Evolutionary conservation across 2,113 vertebrate genomes (phyloP), one percentile per base, ranked within the genome.

Genomic region (Ceyx melanurus): DNA sequence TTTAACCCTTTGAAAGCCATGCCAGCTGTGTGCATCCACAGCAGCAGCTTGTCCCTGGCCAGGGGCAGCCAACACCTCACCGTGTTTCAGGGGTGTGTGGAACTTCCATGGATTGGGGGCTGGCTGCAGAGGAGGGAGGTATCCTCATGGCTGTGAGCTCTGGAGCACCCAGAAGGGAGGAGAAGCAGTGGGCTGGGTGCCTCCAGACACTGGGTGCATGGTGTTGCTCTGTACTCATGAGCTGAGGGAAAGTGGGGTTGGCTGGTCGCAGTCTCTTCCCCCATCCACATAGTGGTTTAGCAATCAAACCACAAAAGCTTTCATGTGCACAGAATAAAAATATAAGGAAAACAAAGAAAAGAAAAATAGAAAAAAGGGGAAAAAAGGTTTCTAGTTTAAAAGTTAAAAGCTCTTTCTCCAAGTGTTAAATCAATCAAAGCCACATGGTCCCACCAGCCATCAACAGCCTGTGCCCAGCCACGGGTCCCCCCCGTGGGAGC

Each of bases 401-500:
- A 94, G 71, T 77, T 57, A 71, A 87, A 89, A 87, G 68, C 74
- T 72, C 50, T 40, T 84, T 86, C 58, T 71, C 64, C 80, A 25
- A 92, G 90, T 65, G 88, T 90, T 97, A 94, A 92, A 95, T 86
- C 93, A 29, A 94, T 93, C 88, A 88, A 46, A 77, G 60, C 15
- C 43, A 62, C 72, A 58, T 73, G 89, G 48, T 89, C 37, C 86
- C 83, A 40, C 9, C 6, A 11, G 51, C 8, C 51, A 78, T 40
- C 4, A 4, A 37, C 54, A 70, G 82, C 60, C 60, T 13, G 46
- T 4, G 15, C 26, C 60, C 17, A 2, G 40, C 4, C 28, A 6
- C 0, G 3, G 33, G 40, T 45, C 64, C 50, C 66, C 65, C 75
- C 46, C 1, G 5, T 28, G 86, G 82, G 77, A 82, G 28, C 75